Base-by-base conservation (phyloP, 2,797 vertebrate genomes). In the Rhadinocentrus ornatus region DNA sequence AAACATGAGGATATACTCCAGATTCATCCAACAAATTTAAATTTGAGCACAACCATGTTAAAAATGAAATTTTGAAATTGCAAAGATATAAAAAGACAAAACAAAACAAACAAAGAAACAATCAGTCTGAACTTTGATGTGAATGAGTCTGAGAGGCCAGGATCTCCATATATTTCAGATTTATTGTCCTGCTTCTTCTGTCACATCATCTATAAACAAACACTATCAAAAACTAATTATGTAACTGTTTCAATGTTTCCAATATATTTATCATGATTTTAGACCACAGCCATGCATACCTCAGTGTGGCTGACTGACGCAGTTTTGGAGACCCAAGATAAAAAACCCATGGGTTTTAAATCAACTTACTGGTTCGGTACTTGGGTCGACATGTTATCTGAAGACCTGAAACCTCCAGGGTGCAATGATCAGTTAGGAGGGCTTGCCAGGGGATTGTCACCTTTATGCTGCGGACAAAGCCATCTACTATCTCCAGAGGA, bases 371-470 rank as follows among this genome's bases (percentile, higher is more conserved):
- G 82, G 91, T 94, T 63, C 95, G 86, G 76, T 95, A 95, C 87
- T 96, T 96, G 75, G 97, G 97, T 82, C 95, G 93, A 84, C 96
- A 95, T 86, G 95, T 97, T 88, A 98, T 95, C 86, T 97, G 96
- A 60, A 98, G 94, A 81, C 96, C 95, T 2, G 94, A 94, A 67
- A 98, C 92, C 39, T 90, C 93, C 81, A 98, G 92, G 0, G 95
- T 97, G 90, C 96, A 97, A 91, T 97, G 96, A 84, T 97, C 96
- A 0, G 95, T 97, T 77, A 97, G 95, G 18, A 98, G 96, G 1
- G 96, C 95, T 6, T 97, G 95, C 97, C 97, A 98, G 41, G 97
- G 97, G 81, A 98, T 97, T 9, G 96, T 95, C 83, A 97, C 96
- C 0, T 91, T 77, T 53, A 98, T 97, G 85, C 94, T 95, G 83